Base-by-base conservation (phyloP, 2,888 invertebrate genomes). In the Arrhopalites spinosus region DNA sequence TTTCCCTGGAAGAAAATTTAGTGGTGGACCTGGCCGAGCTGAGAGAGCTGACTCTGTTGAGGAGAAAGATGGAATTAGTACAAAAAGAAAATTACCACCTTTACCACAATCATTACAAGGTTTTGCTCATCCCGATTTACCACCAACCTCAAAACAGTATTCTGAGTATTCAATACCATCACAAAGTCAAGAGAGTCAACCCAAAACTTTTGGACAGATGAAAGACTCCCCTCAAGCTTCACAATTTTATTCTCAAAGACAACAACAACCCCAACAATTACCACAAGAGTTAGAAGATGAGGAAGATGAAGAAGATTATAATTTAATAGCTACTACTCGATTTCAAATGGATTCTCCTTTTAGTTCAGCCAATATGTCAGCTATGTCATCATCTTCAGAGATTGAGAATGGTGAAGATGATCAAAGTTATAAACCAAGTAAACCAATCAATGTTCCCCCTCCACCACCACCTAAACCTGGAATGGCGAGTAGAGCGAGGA, bases 381-480 rank as follows among this genome's bases (percentile, higher is more conserved):
- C 17, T 27, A 30, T 15, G n/a, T 27, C 64, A 15, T 8, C 64
- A 29, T 30, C 30, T 27, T 23, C 29, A n/a, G n/a, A n/a, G n/a
- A n/a, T n/a, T n/a, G n/a, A n/a, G 56, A 70, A 56, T 53, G 59
- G 36, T 5, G 29, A 69, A 17, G 56, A 63, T 0, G 45, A 61
- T 56, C 30, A n/a, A 5, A 43, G 25, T 50, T 20, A n/a, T 23
- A 73, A 63, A 61, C 25, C 47, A 13, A 63, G 53, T 30, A 69
- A 69, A 13, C 73, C 47, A 23, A 72, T 53, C n/a, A 73, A 30
- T n/a, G 77, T 78, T 43, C 78, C 78, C 64, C 79, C 80, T 23
- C 79, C 80, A 20, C 80, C 82, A 27, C 82, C 82, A 29, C 82
- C 82, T 25, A 82, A 82, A 74, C 82, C 82, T 23, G 29, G 64